Base-by-base conservation (phyloP, 2,888 invertebrate species). In the Empis livida region DNA sequence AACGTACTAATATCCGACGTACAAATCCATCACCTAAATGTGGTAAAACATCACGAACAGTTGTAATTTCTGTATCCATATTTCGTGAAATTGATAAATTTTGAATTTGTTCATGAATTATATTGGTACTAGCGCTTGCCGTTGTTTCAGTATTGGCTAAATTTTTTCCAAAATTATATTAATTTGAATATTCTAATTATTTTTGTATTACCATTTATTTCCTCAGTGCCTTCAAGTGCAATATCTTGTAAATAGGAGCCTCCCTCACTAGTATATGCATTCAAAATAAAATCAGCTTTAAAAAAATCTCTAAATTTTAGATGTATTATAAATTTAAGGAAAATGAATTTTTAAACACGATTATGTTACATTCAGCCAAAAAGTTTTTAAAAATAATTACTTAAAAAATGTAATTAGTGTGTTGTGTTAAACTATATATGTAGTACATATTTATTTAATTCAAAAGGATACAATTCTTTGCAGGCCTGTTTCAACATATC, bases 11-110 rank as follows among this genome's bases (percentile, higher is more conserved):
- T 56, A 91, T 84, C 60, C 77, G 76, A 67, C 89, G 68, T 31
- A 82, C 74, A 51, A 79, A 79, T 0, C 78, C 88, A 58, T 84
- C 84, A 0, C 91, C 90, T 43, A 91, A 72, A 67, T 91, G 79
- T 3, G 88, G 87, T 41, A 95, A 71, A 48, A 93, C 68, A 48
- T 74, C 74, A 23, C 70, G 56, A 30, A 76, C 71, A 17, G 65
- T 61, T 10, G 61, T 54, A 27, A 74, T 71, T 54, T 70, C 68
- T 14, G 60, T 49, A 48, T 73, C 71, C 39, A 73, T 59, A 46
- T 67, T 60, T 23, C 67, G 59, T 5, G 10, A 10, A 15, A 16
- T 41, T 10, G 47, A 20, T 20, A 20, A 20, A 20, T 20, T 20
- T 20, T 20, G 20, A 20, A 1, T 35, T 4, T 35, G 31, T 6